phyloP scores from a whole-genome alignment of 2,113 vertebrate species.

The pig (Sus scrofa) region DNA sequence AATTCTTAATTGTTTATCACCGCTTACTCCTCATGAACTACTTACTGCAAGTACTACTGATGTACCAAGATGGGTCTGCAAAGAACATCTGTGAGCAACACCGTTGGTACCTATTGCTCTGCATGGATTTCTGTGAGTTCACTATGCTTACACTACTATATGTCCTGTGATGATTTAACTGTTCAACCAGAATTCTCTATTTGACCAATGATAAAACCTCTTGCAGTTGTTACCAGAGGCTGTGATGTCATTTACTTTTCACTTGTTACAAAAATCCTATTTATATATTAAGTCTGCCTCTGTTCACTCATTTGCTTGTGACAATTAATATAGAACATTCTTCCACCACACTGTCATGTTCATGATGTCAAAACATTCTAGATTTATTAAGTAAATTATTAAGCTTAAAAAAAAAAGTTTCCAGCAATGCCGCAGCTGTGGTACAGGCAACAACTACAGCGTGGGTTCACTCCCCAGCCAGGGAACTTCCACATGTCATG shows the following conservation, averaged over 20 bases:
- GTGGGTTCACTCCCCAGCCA: no score
- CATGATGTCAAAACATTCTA: conserved; percentile 81
- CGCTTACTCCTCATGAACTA: neutral
- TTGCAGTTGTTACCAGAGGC: conserved; percentile 58
- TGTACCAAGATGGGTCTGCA: neutral
- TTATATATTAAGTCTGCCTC: conserved; percentile 65
- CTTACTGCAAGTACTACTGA: neutral
- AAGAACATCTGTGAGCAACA: neutral
- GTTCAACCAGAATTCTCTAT: conserved; percentile 51
- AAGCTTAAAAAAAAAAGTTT: no score
- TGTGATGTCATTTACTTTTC: conserved; percentile 75
- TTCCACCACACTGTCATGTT: conserved; percentile 79
- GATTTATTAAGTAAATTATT: conserved; percentile 81
- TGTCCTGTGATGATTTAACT: conserved; percentile 13
- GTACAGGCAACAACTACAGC: no score
- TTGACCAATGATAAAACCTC: conserved; percentile 42
- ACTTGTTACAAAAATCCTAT: conserved; percentile 58
- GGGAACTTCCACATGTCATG: no score
- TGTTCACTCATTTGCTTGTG: conserved; percentile 79
- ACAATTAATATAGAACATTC: conserved; percentile 81
- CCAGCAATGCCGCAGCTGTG: no score
- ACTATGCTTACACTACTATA: neutral
- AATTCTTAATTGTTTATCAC: neutral
- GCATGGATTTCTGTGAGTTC: conserved; percentile 24
- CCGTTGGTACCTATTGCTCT: neutral